These are phyloP conservation scores for Falcaria lacertinaria DNA, from an alignment of 2,888 invertebrate species.

Conservation along the genomic window DNA sequence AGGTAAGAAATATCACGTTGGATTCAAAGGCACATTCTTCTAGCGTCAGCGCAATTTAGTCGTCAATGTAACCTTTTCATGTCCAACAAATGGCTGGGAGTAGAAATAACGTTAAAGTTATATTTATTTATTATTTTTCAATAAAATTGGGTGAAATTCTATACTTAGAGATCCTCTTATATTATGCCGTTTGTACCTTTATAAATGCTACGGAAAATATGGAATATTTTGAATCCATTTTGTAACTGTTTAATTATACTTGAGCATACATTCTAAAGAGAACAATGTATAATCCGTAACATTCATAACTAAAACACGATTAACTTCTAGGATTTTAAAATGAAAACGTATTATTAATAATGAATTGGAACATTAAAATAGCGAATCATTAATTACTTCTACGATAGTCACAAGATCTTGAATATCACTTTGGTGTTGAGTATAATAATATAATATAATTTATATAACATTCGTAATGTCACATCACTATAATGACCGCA, in stretches of 20 bases:
- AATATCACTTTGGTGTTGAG: constrained; percentile 61
- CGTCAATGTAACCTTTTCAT: background rate
- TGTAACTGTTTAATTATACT: background rate
- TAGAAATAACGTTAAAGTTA: too few relatives aligned
- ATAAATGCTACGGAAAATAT: constrained; percentile 25
- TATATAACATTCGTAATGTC: constrained; percentile 8
- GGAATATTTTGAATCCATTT: too few relatives aligned
- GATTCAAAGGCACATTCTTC: background rate
- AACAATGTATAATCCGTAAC: constrained; percentile 15
- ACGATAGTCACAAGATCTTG: constrained; percentile 39
- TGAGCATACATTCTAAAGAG: background rate
- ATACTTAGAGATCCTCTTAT: background rate
- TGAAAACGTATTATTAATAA: background rate
- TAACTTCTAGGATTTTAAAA: background rate
- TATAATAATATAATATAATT: constrained; percentile 26
- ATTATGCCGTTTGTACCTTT: constrained; percentile 12
- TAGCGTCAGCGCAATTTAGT: background rate
- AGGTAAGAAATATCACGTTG: background rate
- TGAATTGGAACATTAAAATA: constrained; percentile 14
- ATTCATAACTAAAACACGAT: constrained; percentile 13
- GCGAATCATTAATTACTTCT: constrained; percentile 23
- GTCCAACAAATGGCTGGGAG: background rate
- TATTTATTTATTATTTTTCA: background rate
- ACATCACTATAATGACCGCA: constrained; percentile 9
- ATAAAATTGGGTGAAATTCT: background rate